Evolutionary conservation across 1,140 invertebrate genomes (phyloP).

Genomic region (Ceratina japonica): DNA sequence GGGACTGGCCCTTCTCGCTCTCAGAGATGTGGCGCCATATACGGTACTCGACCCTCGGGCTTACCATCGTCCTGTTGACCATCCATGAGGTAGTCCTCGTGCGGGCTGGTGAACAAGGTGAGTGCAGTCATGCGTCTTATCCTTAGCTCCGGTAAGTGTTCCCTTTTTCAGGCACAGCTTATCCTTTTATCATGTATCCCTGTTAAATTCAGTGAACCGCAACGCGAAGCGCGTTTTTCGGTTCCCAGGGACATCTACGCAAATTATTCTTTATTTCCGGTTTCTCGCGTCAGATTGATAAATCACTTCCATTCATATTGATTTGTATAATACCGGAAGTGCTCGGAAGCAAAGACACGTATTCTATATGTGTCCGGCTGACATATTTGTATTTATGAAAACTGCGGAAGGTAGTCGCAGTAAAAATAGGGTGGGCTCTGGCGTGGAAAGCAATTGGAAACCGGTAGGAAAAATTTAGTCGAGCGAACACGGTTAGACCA

Average conservation of each 20-base stretch:
- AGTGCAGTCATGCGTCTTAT: slow-evolving; percentile 19
- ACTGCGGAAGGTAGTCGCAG: background rate
- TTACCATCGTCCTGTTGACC: slow-evolving; percentile 60
- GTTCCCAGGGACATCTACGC: no score
- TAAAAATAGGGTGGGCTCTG: background rate
- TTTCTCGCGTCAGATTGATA: no score
- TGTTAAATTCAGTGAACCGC: no score
- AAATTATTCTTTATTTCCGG: no score
- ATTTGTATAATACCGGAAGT: no score
- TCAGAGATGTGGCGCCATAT: slow-evolving; percentile 65
- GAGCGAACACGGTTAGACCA: background rate
- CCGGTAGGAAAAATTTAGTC: slow-evolving; percentile 18
- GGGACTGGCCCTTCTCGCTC: slow-evolving; percentile 62
- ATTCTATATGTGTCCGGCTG: background rate
- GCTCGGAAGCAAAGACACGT: no score
- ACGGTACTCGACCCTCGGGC: slow-evolving; percentile 52
- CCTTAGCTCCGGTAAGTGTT: background rate
- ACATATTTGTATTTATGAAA: background rate
- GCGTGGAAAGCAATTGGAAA: slow-evolving; percentile 17
- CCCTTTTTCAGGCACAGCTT: background rate
- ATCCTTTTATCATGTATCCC: no score
- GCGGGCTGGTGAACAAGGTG: slow-evolving; percentile 64
- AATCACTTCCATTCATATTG: no score
- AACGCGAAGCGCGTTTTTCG: no score
- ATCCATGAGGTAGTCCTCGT: slow-evolving; percentile 52